Conservation (phyloP, 1,140 invertebrate species). For the Drosophila kepulauana region DNA sequence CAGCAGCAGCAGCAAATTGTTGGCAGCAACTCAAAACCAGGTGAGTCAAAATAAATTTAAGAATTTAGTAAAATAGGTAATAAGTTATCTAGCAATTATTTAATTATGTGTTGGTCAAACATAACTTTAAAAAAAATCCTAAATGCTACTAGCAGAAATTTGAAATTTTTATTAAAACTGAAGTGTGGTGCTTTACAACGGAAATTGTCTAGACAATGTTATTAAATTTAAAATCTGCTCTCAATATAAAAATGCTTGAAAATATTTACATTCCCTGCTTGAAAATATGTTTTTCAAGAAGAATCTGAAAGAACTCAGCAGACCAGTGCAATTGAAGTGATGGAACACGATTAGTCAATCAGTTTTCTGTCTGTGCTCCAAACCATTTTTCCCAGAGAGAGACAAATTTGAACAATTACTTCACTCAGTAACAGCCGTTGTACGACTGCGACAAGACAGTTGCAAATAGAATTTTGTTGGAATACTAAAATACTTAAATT, state of each 20-base stretch:
- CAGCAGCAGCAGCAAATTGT: constrained; percentile 62
- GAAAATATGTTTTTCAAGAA: not conserved
- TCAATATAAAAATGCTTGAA: not conserved
- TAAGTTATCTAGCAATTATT: not conserved
- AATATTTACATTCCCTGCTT: not conserved
- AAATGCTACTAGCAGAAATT: no score
- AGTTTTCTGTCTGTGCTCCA: constrained; percentile 5
- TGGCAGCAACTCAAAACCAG: constrained; percentile 77
- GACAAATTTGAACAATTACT: constrained; percentile 11
- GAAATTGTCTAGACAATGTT: no score
- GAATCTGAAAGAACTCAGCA: no score
- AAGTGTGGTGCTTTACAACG: no score
- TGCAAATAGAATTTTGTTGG: constrained; percentile 14
- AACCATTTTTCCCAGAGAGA: not conserved
- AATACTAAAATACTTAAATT: not conserved
- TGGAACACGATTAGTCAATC: not conserved
- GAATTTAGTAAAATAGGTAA: not conserved
- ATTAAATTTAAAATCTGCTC: no score
- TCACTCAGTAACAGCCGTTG: constrained; percentile 4
- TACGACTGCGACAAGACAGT: not conserved
- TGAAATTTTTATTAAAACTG: no score
- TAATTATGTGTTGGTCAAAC: not conserved
- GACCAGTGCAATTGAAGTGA: constrained; percentile 1
- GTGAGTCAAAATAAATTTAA: constrained; percentile 44
- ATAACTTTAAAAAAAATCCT: no score